These are phyloP conservation scores for Polyodon spathula DNA, from an alignment of 2,113 vertebrate genomes.

Conservation along the genomic window DNA sequence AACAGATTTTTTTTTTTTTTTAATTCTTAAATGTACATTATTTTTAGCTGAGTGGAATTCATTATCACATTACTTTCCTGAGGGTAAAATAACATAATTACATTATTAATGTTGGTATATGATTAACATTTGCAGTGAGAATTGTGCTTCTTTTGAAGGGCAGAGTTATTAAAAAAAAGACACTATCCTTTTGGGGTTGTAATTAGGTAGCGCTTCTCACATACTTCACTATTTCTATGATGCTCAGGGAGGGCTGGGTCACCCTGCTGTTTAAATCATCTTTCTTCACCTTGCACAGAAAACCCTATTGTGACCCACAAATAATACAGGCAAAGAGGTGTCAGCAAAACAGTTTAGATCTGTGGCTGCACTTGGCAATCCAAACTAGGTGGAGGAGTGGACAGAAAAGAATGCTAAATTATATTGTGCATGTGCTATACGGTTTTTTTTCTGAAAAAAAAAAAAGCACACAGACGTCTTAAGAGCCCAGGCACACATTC, in stretches of 20 bases:
- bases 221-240: background rate
- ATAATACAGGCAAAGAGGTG: too few relatives aligned
- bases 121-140: background rate
- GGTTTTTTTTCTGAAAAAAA: too few relatives aligned
- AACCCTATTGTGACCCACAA: too few relatives aligned
- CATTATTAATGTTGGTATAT: background rate
- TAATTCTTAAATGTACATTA: background rate
- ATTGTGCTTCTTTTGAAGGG: background rate
- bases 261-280: too few relatives aligned
- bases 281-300: too few relatives aligned
- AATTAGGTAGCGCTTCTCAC: background rate
- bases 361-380: too few relatives aligned
- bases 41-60: background rate
- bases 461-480: too few relatives aligned
- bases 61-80: background rate
- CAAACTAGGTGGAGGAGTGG: too few relatives aligned
- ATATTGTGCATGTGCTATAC: too few relatives aligned
- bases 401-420: too few relatives aligned
- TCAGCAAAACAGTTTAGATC: too few relatives aligned
- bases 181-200: background rate
- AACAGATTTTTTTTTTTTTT: background rate
- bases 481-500: too few relatives aligned
- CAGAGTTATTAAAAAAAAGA: background rate
- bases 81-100: background rate
- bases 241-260: background rate